Evolutionary conservation across 1,140 invertebrate species (phyloP), one percentile per base, ranked within the genome.

Genomic region (Euwallacea similis): DNA sequence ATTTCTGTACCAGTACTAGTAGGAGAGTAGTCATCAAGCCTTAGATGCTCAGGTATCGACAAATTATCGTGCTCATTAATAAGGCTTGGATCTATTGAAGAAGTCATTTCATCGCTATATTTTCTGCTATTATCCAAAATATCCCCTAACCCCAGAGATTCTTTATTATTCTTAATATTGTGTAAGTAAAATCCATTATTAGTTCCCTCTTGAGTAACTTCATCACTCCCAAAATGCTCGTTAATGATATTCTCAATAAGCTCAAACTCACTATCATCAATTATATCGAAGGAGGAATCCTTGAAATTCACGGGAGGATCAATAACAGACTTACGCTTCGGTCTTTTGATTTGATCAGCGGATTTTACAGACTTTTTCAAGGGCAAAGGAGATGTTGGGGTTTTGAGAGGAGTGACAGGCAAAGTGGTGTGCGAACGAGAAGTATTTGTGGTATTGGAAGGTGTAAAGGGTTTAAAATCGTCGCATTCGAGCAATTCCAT

Each of bases 401-500:
- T 72, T 64, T 71, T 55, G 66, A 75, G 54, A 55, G 61, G 43
- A 43, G 69, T 56, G 21, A 33, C 21, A 41, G 69, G 63, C 8
- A 69, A 13, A 16, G 33, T 69, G 59, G 50, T 72, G 60, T 69
- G 58, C 11, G 59, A 56, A 33, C 55, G 64, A 9, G 62, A 73
- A 56, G 77, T 76, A 33, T 33, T 33, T 53, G 47, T 64, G 41
- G 15, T 21, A 42, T 43, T 15, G 7, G 53, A 64, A 7, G 71
- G 50, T 16, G 77, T 72, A 46, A 62, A 72, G 4, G 76, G 63
- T 73, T 77, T 76, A 50, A 76, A 78, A 47, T 79, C 76, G 71
- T 81, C 77, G 77, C 82, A 76, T 41, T 84, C 86, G 66, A 89
- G 83, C 8, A 90, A 82, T 73, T 91, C 89, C 79, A 88, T 86